phyloP scores from a whole-genome alignment of 2,113 vertebrate species.

The Catharus bicknelli region DNA sequence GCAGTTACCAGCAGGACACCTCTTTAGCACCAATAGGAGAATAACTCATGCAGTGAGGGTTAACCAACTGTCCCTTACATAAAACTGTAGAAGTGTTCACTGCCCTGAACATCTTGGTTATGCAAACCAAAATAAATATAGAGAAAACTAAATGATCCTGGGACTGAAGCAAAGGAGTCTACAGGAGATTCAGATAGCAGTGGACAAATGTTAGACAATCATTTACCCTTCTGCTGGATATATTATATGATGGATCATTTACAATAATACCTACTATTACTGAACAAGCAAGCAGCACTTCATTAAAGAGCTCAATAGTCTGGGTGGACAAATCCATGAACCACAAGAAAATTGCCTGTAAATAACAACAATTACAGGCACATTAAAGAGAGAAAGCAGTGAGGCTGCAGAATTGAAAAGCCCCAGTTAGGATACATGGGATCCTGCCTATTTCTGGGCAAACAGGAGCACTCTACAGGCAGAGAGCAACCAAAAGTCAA shows the following conservation, averaged over 20 bases:
- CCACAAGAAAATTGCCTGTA: conserved; percentile 5
- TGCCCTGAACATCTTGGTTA: conserved; percentile 39
- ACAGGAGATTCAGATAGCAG: background rate
- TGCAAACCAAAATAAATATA: conserved; percentile 29
- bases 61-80: conserved; percentile 50
- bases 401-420: conserved; percentile 3
- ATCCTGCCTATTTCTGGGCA: background rate
- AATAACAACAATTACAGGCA: conserved; percentile 43
- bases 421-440: background rate
- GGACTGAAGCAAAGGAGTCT: background rate
- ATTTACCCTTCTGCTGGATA: background rate
- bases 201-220: background rate
- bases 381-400: background rate
- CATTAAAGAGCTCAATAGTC: conserved; percentile 22
- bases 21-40: conserved; percentile 28
- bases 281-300: conserved; percentile 16
- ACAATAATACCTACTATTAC: conserved; percentile 19
- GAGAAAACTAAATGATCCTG: conserved; percentile 48
- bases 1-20: conserved; percentile 42
- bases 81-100: background rate
- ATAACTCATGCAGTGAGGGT: conserved; percentile 43
- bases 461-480: background rate
- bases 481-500: background rate
- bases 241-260: conserved; percentile 12
- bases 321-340: background rate